These are phyloP conservation scores for Cerceris rybyensis DNA, from an alignment of 2,888 invertebrate genomes.

Conservation along the genomic window DNA sequence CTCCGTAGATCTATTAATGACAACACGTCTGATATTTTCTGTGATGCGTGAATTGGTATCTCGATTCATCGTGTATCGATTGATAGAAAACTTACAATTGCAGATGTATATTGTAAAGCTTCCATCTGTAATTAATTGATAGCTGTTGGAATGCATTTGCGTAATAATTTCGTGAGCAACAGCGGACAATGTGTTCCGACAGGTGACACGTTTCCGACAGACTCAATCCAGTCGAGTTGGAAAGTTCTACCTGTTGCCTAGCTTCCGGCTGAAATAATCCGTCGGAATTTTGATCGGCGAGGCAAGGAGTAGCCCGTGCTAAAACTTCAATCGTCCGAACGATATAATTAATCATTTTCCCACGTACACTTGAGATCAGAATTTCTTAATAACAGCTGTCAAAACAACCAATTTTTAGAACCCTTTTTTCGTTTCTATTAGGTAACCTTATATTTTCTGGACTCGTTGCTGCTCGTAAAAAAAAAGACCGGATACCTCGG, in stretches of 20 bases:
- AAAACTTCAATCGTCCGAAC: slow-evolving; percentile 17
- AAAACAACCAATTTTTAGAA: slow-evolving; percentile 6
- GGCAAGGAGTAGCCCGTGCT: slow-evolving; percentile 15
- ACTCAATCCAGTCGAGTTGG: slow-evolving; percentile 1
- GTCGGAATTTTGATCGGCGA: slow-evolving; percentile 36
- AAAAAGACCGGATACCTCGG: not conserved
- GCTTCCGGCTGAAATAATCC: slow-evolving; percentile 43
- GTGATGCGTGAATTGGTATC: no score
- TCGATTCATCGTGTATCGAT: no score
- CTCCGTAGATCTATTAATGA: no score
- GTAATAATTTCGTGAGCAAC: not conserved
- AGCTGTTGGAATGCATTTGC: not conserved
- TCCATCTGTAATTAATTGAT: not conserved
- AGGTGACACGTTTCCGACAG: slow-evolving; percentile 24
- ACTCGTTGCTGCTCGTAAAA: not conserved
- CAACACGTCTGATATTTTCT: no score
- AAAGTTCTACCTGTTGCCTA: slow-evolving; percentile 50
- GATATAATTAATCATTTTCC: slow-evolving; percentile 46
- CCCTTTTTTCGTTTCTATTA: not conserved
- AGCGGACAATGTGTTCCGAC: not conserved
- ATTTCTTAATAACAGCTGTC: slow-evolving; percentile 22
- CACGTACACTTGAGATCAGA: slow-evolving; percentile 11
- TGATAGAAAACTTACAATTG: no score
- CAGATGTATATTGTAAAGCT: not conserved
- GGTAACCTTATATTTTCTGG: not conserved